Evolutionary conservation across 2,113 vertebrate genomes (phyloP).

Genomic region (Dicerorhinus sumatrensis): DNA sequence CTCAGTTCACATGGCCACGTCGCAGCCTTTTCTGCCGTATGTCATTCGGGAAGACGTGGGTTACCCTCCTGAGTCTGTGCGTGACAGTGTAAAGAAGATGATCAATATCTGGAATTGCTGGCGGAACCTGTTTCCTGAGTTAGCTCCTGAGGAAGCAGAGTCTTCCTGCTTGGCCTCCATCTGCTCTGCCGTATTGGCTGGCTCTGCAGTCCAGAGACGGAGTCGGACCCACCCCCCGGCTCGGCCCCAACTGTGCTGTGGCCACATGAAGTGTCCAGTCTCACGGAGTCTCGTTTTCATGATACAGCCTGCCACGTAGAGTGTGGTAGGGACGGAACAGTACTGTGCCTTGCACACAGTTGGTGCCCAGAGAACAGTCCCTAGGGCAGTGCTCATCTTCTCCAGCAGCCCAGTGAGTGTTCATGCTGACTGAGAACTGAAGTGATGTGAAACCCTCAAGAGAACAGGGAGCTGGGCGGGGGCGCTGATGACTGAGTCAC

Average conservation of each 20-base stretch:
- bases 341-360: not conserved
- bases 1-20: not conserved
- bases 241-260: not conserved
- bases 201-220: not conserved
- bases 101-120: not conserved
- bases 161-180: too few species aligned
- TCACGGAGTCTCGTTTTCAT: not conserved
- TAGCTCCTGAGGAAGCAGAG: not conserved
- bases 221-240: accelerated
- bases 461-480: too few species aligned
- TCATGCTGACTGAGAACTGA: too few species aligned
- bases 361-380: not conserved
- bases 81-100: not conserved
- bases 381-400: too few species aligned
- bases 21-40: not conserved
- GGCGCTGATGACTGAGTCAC: too few species aligned
- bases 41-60: not conserved
- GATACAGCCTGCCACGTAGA: too few species aligned
- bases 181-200: not conserved
- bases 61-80: not conserved
- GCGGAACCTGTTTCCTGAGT: not conserved
- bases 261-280: not conserved
- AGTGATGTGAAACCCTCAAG: too few species aligned
- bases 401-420: too few species aligned
- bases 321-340: too few species aligned